Evolutionary conservation across 2,797 vertebrate genomes (phyloP), one percentile per base, ranked within the genome.

Genomic region (Xenentodon cancila): DNA sequence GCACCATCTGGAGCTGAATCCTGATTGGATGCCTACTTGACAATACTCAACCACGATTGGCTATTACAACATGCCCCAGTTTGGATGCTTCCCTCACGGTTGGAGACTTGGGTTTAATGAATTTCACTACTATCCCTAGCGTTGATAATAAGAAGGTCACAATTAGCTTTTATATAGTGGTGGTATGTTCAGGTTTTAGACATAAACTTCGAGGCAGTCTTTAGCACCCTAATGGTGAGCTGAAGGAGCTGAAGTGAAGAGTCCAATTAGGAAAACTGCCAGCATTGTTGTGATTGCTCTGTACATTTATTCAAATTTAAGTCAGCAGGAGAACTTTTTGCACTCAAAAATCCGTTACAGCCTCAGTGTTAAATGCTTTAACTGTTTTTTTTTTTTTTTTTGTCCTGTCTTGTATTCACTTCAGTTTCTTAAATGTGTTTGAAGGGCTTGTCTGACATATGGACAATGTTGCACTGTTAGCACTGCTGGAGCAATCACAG

Each of bases 31-130:
- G 50, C 40, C 69, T 48, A 68, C 50, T 53, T 77, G 52, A 50
- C 4, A 46, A 47, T 63, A 75, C 75, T 70, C 8, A 0, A 13
- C 52, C 44, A 20, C 47, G 62, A 91, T 89, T 89, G 89, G 90
- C 53, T 75, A 68, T 20, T 16, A 64, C 53, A 25, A 51, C 45
- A 8, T 85, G 86, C 82, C 86, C 85, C 88, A 86, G 63, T 82
- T 88, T 84, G 76, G 67, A 72, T 84, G 58, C 77, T 63, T 59
- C 69, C 75, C 77, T 86, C 77, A 63, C 65, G 43, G 73, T 79
- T 81, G 64, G 77, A 88, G 81, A 80, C 70, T 68, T 74, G 77
- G 60, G 59, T 86, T 88, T 86, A 86, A 88, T 88, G 82, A 83
- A 74, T 81, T 71, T 80, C 76, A 73, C 62, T 75, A 85, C 72